Evolutionary conservation across 2,888 invertebrate genomes (phyloP).

Genomic region (Drosophila anceps): DNA sequence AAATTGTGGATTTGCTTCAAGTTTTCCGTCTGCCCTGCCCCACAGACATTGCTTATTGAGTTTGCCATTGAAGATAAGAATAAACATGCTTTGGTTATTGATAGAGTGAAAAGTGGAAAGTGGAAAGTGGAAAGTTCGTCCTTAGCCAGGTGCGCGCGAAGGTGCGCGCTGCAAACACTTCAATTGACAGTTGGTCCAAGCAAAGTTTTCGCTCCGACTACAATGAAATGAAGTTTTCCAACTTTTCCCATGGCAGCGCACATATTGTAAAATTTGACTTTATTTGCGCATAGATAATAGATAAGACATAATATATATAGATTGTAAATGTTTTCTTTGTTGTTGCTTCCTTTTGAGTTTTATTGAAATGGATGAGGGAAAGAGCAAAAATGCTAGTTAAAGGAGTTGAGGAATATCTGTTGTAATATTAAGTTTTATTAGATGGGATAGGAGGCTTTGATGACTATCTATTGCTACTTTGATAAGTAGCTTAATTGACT

Average conservation of each 20-base stretch:
- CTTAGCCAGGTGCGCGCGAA: conserved; percentile 1
- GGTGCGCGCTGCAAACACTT: conserved; percentile 33
- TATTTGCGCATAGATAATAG: conserved; percentile 6
- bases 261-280: conserved; percentile 7
- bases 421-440: neutral
- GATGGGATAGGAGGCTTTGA: neutral
- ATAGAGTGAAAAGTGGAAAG: conserved; percentile 29
- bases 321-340: neutral
- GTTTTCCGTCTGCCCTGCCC: conserved; percentile 3
- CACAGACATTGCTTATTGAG: conserved; percentile 51
- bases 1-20: conserved; percentile 20
- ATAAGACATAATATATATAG: neutral
- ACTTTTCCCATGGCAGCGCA: conserved; percentile 13
- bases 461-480: too few species aligned
- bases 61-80: conserved; percentile 47
- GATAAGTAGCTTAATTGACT: too few species aligned
- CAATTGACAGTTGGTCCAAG: conserved; percentile 38
- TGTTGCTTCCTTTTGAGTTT: neutral
- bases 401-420: neutral
- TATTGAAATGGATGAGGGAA: neutral
- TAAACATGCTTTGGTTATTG: conserved; percentile 42
- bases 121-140: conserved; percentile 41
- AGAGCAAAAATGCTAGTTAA: neutral
- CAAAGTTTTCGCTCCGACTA: conserved; percentile 20
- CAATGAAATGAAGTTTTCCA: conserved; percentile 30